These are phyloP conservation scores for Quadroppia sp. DNA, from an alignment of 2,888 invertebrate species.

Conservation along the genomic window DNA sequence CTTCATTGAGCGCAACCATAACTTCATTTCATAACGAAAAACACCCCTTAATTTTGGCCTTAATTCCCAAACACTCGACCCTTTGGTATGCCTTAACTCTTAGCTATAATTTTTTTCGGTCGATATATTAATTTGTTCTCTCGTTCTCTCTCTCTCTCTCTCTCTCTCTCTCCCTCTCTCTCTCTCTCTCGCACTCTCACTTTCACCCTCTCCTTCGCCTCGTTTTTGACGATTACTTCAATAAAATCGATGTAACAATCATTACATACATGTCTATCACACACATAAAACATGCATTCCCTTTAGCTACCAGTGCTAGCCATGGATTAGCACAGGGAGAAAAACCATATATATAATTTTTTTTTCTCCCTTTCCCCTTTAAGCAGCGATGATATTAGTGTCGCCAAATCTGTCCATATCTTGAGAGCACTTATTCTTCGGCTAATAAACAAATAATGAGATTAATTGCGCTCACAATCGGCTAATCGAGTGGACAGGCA, in stretches of 20 bases:
- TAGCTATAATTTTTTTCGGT: too few species aligned
- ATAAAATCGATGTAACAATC: conserved; percentile 26
- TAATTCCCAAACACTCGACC: too few species aligned
- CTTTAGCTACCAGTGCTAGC: background rate
- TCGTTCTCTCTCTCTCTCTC: background rate
- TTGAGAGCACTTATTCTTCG: background rate
- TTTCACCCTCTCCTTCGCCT: background rate
- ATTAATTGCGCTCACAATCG: background rate
- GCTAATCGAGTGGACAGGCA: background rate
- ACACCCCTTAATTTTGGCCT: too few species aligned
- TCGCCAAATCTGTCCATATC: too few species aligned
- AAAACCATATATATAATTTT: too few species aligned
- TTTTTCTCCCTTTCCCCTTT: too few species aligned
- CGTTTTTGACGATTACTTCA: background rate
- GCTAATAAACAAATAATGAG: background rate
- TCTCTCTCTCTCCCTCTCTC: background rate
- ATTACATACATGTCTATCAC: background rate
- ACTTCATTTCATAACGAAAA: too few species aligned
- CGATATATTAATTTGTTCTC: background rate
- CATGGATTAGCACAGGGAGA: too few species aligned
- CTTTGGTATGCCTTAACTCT: too few species aligned
- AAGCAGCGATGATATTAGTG: too few species aligned
- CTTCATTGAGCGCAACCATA: too few species aligned
- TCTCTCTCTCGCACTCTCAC: background rate
- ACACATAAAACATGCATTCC: too few species aligned